Base-by-base conservation (phyloP, 2,888 invertebrate species). In the Cylindroiulus punctatus region DNA sequence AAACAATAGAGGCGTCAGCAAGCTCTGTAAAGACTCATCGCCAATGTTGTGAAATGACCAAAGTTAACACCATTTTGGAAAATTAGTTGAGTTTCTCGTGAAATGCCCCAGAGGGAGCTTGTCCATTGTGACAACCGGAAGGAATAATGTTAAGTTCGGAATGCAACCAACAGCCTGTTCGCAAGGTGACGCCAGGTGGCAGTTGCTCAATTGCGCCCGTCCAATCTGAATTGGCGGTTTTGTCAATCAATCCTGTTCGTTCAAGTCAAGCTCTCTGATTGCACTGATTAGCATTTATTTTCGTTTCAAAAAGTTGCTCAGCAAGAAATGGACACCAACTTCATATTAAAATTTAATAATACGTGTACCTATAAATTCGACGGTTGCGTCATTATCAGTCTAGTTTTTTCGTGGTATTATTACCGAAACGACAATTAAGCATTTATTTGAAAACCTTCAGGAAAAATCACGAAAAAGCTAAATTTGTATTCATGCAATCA, bases 401-500 rank as follows among this genome's bases (percentile, higher is more conserved):
- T 3, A 12, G 8, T 44, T 65, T 65, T 65, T 65, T 65, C 26
- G 7, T 22, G n/a, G 10, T 65, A 65, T 65, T 26, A 65, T 65
- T 65, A 26, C 26, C 0, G 26, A 65, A 65, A 65, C 10, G 7
- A 65, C 65, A 65, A 65, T 65, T 65, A 65, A 65, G 65, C 65
- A 65, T 65, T 65, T 65, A 65, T 65, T 65, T 65, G 65, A 26
- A 26, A 65, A 65, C 22, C 65, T 26, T 65, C 26, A 26, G 65
- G 65, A 26, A n/a, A 65, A 65, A 65, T 26, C 52, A 52, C n/a
- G 10, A 52, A 52, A 52, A 52, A 52, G 52, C 52, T 2, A 65
- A 65, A 65, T 65, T 65, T 65, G 65, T 65, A 65, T 65, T 65
- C 65, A 26, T 12, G 65, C 65, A 65, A 65, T 65, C 65, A 26